A percentile compares a stretch with the other conserved stretches of the same genome.
phyloP scores from a whole-genome alignment of 2,888 invertebrate genomes.

The Dichetophora obliterata region DNA sequence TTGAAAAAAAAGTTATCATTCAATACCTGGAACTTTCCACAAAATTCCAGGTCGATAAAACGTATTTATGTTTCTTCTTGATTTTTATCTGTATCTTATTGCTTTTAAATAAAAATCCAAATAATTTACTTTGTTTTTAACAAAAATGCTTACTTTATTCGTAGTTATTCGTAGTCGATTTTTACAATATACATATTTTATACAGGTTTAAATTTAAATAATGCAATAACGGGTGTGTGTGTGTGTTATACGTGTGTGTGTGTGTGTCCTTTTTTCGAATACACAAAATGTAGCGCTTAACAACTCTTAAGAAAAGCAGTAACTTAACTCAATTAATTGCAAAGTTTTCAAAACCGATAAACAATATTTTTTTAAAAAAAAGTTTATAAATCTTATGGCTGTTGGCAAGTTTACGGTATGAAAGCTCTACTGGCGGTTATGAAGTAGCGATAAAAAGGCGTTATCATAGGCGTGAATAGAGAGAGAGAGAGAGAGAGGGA shows the following conservation, averaged over 20 bases:
- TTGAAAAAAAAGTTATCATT: too few species aligned
- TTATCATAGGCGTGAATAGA: neutral
- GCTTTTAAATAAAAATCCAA: conserved; percentile 35
- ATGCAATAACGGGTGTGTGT: conserved; percentile 40
- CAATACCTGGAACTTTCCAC: too few species aligned
- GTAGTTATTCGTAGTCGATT: conserved; percentile 59
- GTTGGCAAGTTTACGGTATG: neutral
- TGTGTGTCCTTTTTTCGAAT: conserved; percentile 55
- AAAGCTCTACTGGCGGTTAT: neutral
- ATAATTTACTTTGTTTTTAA: conserved; percentile 65
- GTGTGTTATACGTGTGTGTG: conserved; percentile 48
- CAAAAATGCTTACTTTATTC: conserved; percentile 67
- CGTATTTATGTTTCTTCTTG: too few species aligned
- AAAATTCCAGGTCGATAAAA: too few species aligned
- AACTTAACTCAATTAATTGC: neutral
- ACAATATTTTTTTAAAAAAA: neutral
- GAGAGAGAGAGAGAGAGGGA: neutral
- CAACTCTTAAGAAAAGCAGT: conserved; percentile 26
- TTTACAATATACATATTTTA: conserved; percentile 48
- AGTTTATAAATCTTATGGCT: conserved; percentile 16
- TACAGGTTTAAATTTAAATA: conserved; percentile 44
- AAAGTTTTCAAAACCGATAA: neutral
- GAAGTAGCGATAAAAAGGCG: neutral
- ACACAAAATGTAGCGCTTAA: conserved; percentile 67
- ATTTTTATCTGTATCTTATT: neutral